Base-by-base conservation (phyloP, 2,888 invertebrate genomes). In the Sesamia inferens region DNA sequence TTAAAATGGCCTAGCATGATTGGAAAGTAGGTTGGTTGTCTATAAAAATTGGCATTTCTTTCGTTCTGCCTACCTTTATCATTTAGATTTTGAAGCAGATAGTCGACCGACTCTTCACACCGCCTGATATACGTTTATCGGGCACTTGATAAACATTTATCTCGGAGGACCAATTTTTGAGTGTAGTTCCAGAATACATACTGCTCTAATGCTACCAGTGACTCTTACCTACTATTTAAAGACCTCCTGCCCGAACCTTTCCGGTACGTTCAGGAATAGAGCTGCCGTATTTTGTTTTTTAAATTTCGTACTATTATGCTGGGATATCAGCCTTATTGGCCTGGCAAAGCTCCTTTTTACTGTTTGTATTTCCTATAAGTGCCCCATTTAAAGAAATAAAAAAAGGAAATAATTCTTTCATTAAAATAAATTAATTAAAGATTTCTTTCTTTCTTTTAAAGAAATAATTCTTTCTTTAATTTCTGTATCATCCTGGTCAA, bases 21-120 rank as follows among this genome's bases (percentile, higher is more conserved):
- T 65, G 22, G 54, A 78, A 82, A 81, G 57, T 69, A 62, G 82
- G 57, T 44, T 67, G 82, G 57, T 44, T 67, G 51, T 48, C 31
- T 67, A 51, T 10, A 10, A 66, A 59, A 59, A 31, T 19, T 19
- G 2, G 10, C 39, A 7, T 19, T 6, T 44, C 16, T 22, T 22
- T 31, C n/a, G 7, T 19, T 14, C 13, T 64, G 8, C 13, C 19
- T 24, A 11, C 22, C 4, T 47, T 19, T 19, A 16, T 8, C 63
- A 14, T 63, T 6, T 2, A 19, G 13, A 19, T 47, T 24, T 64
- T 13, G 8, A 4, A 19, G 7, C 7, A 13, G 31, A 31, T 31
- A 31, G 31, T 31, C 31, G 3, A 3, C 31, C 31, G 31, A 31
- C 31, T 31, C 2, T 31, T 31, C 31, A 31, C 31, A 31, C 31